Base-by-base conservation (phyloP, 2,113 vertebrate species). In the Tragelaphus strepsiceros region DNA sequence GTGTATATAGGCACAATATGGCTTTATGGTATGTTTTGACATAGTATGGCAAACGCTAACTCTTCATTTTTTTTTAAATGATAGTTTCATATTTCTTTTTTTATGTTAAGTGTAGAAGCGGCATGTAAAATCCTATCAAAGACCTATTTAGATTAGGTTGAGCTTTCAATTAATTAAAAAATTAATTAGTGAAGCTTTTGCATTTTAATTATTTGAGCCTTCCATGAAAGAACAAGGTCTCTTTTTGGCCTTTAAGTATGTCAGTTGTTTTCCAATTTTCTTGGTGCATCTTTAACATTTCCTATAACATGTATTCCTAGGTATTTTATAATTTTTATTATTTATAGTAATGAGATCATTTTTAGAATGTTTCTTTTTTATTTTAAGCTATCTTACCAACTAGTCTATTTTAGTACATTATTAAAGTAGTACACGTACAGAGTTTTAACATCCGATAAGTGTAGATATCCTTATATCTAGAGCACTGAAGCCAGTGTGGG, bases 111-210 rank as follows among this genome's bases (percentile, higher is more conserved):
- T 88, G 84, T 54, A 91, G 30, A 74, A 91, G 74, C 0, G 30
- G 1, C 43, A 88, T 86, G 56, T 35, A 90, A 54, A 74, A 3
- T 89, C 46, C 15, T 59, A 62, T 71, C 67, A 54, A 74, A 82
- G 86, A 46, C 2, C 7, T 67, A 56, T 43, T 90, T 93, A 80
- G 26, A 71, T 83, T 92, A 91, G 7, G 6, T 32, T 46, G 35
- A 95, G 14, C 13, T 94, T 90, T 58, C n/a, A 49, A 35, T 71
- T 84, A 96, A 80, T 64, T 78, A 59, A 94, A 95, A 93, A 83
- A 88, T 64, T 58, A 93, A 90, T 46, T 94, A 71, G 12, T 46
- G n/a, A 80, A 22, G 54, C 32, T 46, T 91, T 83, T 15, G 2
- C 6, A 90, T 86, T 86, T 80, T 83, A 83, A 93, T 88, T 94